Evolutionary conservation across 2,113 vertebrate species (phyloP).

Genomic region (Heterotilapia buettikoferi): DNA sequence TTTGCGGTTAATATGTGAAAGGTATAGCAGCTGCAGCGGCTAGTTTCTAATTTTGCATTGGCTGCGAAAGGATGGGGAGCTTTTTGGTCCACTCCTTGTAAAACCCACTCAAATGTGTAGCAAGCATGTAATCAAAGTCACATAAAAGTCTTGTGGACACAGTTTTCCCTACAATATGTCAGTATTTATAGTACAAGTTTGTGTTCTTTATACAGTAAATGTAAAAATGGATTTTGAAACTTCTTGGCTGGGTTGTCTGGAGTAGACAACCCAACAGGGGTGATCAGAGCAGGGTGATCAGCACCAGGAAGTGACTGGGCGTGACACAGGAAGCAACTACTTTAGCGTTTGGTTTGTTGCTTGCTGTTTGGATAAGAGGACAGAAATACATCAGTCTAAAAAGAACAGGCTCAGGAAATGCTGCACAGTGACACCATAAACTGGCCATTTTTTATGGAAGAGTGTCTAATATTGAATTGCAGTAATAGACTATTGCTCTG

Average conservation of each 20-base stretch:
- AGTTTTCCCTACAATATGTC: not conserved
- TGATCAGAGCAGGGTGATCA: not conserved
- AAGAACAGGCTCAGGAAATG: constrained; percentile 11
- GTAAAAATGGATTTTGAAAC: not conserved
- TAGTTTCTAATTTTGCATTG: constrained; percentile 15
- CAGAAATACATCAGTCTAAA: constrained; percentile 11
- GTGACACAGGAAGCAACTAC: constrained; percentile 18
- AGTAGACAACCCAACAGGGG: not conserved
- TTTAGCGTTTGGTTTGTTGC: constrained; percentile 14
- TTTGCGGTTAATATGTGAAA: constrained; percentile 27
- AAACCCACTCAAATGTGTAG: not conserved
- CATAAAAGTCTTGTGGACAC: not conserved
- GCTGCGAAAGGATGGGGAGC: not conserved
- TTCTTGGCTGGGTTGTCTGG: not conserved
- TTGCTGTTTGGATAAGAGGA: not conserved
- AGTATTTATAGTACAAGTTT: not conserved
- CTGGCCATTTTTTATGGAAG: not conserved
- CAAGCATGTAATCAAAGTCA: constrained; percentile 10
- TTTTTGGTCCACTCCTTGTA: not conserved
- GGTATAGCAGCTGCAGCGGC: constrained; percentile 49
- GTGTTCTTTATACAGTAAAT: not conserved
- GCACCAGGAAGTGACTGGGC: constrained; percentile 16
- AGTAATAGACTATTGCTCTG: not conserved
- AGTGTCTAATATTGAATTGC: not conserved
- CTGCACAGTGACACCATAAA: not conserved